Evolutionary conservation across 1,140 invertebrate genomes (phyloP), one percentile per base, ranked within the genome.

Genomic region (Hydropsyche tenuis): DNA sequence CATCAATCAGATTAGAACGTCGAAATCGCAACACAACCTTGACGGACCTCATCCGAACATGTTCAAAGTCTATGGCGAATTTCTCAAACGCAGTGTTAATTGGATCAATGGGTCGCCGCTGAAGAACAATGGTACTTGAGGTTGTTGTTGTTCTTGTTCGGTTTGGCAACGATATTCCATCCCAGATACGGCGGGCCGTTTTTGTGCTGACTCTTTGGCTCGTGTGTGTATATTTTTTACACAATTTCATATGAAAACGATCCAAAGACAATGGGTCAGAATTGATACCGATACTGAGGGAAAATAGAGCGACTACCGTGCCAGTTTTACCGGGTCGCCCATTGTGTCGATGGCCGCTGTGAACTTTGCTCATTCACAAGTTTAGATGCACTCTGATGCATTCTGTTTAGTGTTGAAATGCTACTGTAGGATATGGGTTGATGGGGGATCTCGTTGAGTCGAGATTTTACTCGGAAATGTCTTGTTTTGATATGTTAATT

Each of bases 181-280:
- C 66, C 66, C 66, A 51, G 66, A 69, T 53, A 53, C 51, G 18
- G 18, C 22, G 2, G 20, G 18, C 7, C 22, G 11, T 20, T 53
- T 53, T 4, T 53, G n/a, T 60, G 23, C 3, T 9, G 9, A 37
- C 9, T 37, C 30, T 37, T 37, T 37, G 3, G 30, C 30, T 9
- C 25, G 22, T 60, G 23, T 27, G 56, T 60, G 42, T 65, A 42
- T 37, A 30, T 65, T 48, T 70, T 70, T 70, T 70, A 37, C 68
- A 70, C 68, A 70, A 70, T 70, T 70, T 70, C 68, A 70, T 68
- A 60, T 65, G 45, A 68, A 68, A 60, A 65, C 16, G 14, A n/a
- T 9, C 16, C 12, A 18, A 0, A 56, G 25, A 70, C 68, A 70
- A 70, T 70, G 68, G 68, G 18, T 25, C 56, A 23, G 30, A 37